A percentile compares a stretch with the other conserved stretches of the same genome.
These are phyloP conservation scores for Pseudomyrmex cubaensis DNA, from an alignment of 1,140 invertebrate genomes.

Conservation along the genomic window DNA sequence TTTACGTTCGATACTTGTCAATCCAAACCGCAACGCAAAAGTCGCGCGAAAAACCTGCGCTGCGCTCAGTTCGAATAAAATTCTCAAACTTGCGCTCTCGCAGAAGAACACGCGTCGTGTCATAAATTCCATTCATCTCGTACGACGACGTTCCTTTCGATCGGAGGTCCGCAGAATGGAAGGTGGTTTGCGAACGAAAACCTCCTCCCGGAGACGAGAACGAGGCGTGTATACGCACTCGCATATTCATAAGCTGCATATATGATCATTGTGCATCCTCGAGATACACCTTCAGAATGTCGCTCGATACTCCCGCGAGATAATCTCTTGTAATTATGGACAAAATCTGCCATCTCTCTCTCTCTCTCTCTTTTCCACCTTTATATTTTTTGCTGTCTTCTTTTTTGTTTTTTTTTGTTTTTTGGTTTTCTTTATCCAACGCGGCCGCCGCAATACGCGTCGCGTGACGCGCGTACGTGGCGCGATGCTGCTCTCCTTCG, in stretches of 20 bases:
- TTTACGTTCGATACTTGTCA: no score
- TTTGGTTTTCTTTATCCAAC: background rate
- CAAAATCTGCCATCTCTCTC: conserved; percentile 48
- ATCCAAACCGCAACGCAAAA: no score
- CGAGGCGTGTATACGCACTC: conserved; percentile 23
- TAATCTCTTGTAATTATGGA: conserved; percentile 33
- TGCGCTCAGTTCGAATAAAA: no score
- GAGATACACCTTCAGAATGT: conserved; percentile 30
- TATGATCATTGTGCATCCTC: conserved; percentile 26
- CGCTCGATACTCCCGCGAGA: conserved; percentile 17
- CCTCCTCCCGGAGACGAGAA: conserved; percentile 12
- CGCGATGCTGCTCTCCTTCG: background rate
- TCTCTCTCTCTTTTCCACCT: background rate
- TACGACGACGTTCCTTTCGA: conserved; percentile 10
- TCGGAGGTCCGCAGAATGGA: conserved; percentile 16
- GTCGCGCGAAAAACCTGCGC: no score
- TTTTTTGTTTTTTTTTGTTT: background rate
- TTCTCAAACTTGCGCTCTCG: no score
- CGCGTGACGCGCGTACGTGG: conserved; percentile 38
- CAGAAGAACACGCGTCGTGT: background rate
- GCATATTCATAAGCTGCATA: conserved; percentile 52
- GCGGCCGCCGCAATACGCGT: conserved; percentile 32
- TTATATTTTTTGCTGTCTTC: background rate
- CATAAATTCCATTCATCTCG: conserved; percentile 47
- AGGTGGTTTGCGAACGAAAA: conserved; percentile 20